Evolutionary conservation across 2,797 vertebrate species (phyloP).

Genomic region (Mormyrus proboscirostris): DNA sequence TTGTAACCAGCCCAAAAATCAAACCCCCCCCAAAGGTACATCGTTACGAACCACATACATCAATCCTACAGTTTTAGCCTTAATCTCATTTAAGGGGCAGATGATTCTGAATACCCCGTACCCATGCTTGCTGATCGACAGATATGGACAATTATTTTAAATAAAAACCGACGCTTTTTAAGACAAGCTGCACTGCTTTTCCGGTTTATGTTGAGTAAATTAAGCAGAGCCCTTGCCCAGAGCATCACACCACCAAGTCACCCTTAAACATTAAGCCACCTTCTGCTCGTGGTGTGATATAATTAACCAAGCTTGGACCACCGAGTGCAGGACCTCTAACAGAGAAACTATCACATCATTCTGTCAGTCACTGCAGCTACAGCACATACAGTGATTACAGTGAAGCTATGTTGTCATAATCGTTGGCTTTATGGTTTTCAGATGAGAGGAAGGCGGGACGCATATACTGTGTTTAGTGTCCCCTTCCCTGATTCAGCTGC

Average conservation of each 20-base stretch:
- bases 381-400: not conserved
- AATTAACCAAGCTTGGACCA: not conserved
- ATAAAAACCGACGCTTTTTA: not conserved
- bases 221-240: not conserved
- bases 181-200: not conserved
- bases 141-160: not conserved
- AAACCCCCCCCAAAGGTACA: not conserved
- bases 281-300: not conserved
- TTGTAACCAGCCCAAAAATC: not conserved
- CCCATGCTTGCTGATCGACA: not conserved
- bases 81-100: not conserved
- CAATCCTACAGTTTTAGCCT: not conserved
- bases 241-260: not conserved
- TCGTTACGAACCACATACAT: not conserved
- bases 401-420: constrained; percentile 3
- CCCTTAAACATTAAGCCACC: not conserved
- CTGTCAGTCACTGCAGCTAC: not conserved
- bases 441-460: not conserved
- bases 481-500: not conserved
- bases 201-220: not conserved
- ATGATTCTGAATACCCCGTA: not conserved
- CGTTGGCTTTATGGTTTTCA: not conserved
- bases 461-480: not conserved
- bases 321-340: not conserved
- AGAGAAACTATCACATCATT: not conserved